Conservation (phyloP, 2,888 invertebrate species). For the Clepsis dumicolana region DNA sequence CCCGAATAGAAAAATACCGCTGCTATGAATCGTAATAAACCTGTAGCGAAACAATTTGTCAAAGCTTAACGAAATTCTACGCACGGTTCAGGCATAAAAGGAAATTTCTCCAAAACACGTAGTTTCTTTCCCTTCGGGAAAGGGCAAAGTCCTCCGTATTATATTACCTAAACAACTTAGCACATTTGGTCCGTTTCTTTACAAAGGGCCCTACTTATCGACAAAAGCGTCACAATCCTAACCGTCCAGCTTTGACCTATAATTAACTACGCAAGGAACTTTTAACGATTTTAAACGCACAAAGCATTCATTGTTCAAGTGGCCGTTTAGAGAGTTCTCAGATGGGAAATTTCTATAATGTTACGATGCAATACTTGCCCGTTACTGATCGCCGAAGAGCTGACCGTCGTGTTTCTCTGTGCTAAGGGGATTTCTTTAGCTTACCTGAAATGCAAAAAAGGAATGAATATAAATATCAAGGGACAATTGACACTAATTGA, state of each 20-base stretch:
- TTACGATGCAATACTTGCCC: constrained; percentile 34
- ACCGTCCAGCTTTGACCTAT: constrained; percentile 66
- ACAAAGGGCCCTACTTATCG: constrained; percentile 59
- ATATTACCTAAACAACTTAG: constrained; percentile 57
- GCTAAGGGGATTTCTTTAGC: constrained; percentile 31
- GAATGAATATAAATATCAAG: constrained; percentile 8
- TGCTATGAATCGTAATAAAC: constrained; percentile 12
- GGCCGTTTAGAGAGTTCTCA: constrained; percentile 28
- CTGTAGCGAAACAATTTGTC: constrained; percentile 16
- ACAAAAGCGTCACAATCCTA: constrained; percentile 63
- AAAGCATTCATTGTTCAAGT: constrained; percentile 38
- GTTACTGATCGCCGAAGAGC: neutral
- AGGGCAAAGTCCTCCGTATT: constrained; percentile 58
- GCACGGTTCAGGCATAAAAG: constrained; percentile 22
- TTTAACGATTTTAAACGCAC: constrained; percentile 63
- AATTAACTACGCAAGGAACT: constrained; percentile 77
- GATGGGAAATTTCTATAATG: constrained; percentile 30
- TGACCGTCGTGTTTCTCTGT: neutral
- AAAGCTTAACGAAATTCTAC: constrained; percentile 26
- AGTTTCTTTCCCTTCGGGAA: constrained; percentile 38
- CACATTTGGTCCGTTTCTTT: constrained; percentile 60
- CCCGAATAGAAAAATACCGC: neutral
- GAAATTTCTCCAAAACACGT: constrained; percentile 34
- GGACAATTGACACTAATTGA: no score
- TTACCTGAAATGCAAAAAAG: constrained; percentile 68